Base-by-base conservation (phyloP, 2,888 invertebrate genomes). In the Leucoma salicis region DNA sequence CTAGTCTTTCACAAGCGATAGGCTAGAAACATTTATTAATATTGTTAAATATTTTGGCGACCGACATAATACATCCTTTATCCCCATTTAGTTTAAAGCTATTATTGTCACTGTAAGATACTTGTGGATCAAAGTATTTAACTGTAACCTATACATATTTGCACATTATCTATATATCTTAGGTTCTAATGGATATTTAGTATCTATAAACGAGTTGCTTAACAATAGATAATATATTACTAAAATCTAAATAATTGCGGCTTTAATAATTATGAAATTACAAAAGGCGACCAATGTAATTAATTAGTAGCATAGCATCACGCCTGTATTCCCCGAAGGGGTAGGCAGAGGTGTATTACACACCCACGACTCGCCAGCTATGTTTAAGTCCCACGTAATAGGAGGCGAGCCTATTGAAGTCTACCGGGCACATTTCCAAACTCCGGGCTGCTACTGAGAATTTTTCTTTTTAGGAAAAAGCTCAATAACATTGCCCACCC, bases 41-140 rank as follows among this genome's bases (percentile, higher is more conserved):
- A 80, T 77, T 80, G 70, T 74, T 70, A 74, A 82, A 86, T 86
- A 82, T 86, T 86, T 80, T 82, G 78, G 68, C 66, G 72, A 69
- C 63, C 66, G 51, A 49, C 47, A 70, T 70, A 78, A 77, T 78
- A 64, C 68, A 44, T 31, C 47, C 53, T 64, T 65, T 72, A 64
- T 44, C 59, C 55, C 54, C 66, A 66, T 73, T 71, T 69, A 67
- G 47, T 31, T 38, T 46, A 24, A 52, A 49, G 44, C 47, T 48
- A 50, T 49, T 36, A 53, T 43, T 49, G 51, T 21, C 21, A 6
- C 7, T 11, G 21, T 21, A 21, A 21, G 8, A 21, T 21, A 16
- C 8, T 21, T 3, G 6, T 21, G n/a, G n/a, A n/a, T n/a, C n/a
- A n/a, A n/a, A n/a, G n/a, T n/a, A n/a, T n/a, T n/a, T n/a, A n/a